Conservation (phyloP, 2,888 invertebrate genomes). For the Mantis religiosa region DNA sequence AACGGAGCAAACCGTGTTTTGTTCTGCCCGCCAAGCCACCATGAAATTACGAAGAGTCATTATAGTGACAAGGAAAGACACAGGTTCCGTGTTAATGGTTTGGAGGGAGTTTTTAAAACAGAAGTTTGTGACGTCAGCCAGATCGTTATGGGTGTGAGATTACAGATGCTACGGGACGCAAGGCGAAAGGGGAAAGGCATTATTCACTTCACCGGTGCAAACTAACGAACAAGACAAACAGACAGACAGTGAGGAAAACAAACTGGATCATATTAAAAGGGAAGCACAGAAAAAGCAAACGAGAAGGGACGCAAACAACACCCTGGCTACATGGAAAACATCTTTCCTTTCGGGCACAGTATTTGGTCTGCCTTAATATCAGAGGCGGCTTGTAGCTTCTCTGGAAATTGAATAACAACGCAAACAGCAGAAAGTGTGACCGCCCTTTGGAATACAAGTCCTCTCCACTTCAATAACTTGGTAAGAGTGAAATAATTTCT, state of each 20-base stretch:
- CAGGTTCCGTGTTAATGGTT: not conserved
- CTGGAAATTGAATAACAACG: too few relatives aligned
- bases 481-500: too few relatives aligned
- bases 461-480: too few relatives aligned
- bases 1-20: not conserved
- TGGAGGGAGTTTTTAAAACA: not conserved
- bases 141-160: not conserved
- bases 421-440: too few relatives aligned
- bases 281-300: not conserved
- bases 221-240: conserved; percentile 2
- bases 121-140: not conserved
- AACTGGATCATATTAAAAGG: conserved; percentile 4
- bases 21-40: not conserved
- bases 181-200: not conserved
- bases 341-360: not conserved
- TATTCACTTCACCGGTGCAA: not conserved
- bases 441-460: too few relatives aligned
- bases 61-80: not conserved
- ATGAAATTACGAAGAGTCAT: not conserved
- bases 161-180: not conserved
- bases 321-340: not conserved
- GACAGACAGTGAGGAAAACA: not conserved
- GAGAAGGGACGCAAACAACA: not conserved
- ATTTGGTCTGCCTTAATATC: not conserved
- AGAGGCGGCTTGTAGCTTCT: not conserved